Percentiles rank a stretch among this genome's conserved stretches.
These are phyloP conservation scores for Lagenorhynchus albirostris DNA, from an alignment of 2,113 vertebrate genomes.

Conservation along the genomic window DNA sequence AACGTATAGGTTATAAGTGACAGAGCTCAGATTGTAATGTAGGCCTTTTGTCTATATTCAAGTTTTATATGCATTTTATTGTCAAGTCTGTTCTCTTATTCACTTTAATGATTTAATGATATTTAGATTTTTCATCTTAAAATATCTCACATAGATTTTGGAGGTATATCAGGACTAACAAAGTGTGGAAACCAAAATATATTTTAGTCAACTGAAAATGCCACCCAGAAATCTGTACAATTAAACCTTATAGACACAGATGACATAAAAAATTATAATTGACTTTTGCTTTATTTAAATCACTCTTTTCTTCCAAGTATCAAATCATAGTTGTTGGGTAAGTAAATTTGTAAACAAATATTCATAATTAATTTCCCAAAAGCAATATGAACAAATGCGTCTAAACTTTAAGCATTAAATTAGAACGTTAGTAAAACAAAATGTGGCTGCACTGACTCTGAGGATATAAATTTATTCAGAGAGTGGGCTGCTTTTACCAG, in stretches of 20 bases:
- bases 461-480: slow-evolving; percentile 72
- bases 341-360: background rate
- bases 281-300: background rate
- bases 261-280: background rate
- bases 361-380: slow-evolving; percentile 16
- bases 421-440: slow-evolving; percentile 67
- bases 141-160: background rate
- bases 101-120: background rate
- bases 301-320: background rate
- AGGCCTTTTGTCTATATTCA: background rate
- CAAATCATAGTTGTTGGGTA: background rate
- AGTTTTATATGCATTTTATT: background rate
- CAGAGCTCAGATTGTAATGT: background rate
- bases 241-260: background rate
- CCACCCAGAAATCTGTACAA: background rate
- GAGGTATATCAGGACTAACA: background rate
- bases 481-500: slow-evolving; percentile 69
- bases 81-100: background rate
- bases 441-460: slow-evolving; percentile 57
- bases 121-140: background rate
- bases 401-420: slow-evolving; percentile 68
- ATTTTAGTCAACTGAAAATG: background rate
- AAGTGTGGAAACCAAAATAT: background rate
- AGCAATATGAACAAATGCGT: slow-evolving; percentile 35
- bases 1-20: background rate